Conservation (phyloP, 2,797 vertebrate genomes). For the Diplodus puntazzo region DNA sequence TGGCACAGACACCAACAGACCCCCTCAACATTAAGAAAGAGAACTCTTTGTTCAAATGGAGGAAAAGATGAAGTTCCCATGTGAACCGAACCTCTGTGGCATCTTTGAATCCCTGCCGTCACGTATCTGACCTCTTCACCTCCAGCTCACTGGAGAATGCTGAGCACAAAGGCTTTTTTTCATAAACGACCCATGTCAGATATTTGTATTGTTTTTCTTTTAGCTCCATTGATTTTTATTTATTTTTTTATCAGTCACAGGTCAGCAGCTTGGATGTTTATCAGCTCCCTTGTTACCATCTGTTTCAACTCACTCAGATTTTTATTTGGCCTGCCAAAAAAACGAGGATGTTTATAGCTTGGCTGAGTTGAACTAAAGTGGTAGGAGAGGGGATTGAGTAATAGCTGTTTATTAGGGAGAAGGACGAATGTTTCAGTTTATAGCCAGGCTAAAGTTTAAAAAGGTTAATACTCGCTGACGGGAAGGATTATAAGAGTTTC, state of each 20-base stretch:
- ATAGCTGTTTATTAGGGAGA: too few relatives aligned
- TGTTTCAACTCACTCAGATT: not conserved
- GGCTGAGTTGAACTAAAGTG: too few relatives aligned
- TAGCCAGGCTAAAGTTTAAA: too few relatives aligned
- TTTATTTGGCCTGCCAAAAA: too few relatives aligned
- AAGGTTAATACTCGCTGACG: too few relatives aligned
- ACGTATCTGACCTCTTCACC: not conserved
- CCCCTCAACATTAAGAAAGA: conserved; percentile 1
- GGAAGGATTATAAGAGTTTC: too few relatives aligned
- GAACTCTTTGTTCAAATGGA: conserved; percentile 45
- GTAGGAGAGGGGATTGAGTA: too few relatives aligned
- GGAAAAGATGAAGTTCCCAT: conserved; percentile 16
- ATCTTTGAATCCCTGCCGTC: not conserved
- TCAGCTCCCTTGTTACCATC: not conserved
- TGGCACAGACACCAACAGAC: conserved; percentile 30
- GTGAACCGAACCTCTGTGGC: not conserved
- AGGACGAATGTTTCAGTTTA: too few relatives aligned
- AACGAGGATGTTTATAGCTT: too few relatives aligned
- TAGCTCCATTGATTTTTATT: not conserved
- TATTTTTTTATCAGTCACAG: not conserved
- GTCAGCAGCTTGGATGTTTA: not conserved
- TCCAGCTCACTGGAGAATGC: not conserved
- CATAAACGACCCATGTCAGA: not conserved
- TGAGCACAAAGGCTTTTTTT: not conserved
- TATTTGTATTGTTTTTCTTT: not conserved